These are phyloP conservation scores for Anastatus disparis DNA, from an alignment of 1,140 invertebrate species.

Conservation along the genomic window DNA sequence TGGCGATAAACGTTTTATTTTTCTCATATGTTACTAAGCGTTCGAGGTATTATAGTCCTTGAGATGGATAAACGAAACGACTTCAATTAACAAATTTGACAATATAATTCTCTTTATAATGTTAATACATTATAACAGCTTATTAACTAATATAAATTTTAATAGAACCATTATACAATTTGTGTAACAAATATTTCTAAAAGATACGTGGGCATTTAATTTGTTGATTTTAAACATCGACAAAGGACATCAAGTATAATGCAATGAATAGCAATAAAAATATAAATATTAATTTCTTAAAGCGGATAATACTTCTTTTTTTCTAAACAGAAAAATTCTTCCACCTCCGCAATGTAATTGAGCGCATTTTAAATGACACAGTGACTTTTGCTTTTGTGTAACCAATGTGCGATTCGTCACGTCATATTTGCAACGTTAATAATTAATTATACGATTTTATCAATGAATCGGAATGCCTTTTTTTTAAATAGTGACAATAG, in stretches of 20 bases:
- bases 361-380: not conserved
- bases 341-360: not conserved
- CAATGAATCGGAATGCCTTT: not conserved
- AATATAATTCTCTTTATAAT: too few relatives aligned
- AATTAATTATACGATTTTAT: conserved; percentile 14
- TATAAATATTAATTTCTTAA: too few relatives aligned
- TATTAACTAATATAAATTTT: too few relatives aligned
- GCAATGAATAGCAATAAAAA: not conserved
- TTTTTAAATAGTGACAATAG: not conserved
- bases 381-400: conserved; percentile 12
- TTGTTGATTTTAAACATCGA: not conserved
- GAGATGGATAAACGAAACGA: too few relatives aligned
- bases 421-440: not conserved
- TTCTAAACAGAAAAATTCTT: too few relatives aligned
- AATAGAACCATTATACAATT: not conserved
- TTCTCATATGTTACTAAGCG: too few relatives aligned
- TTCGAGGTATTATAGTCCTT: too few relatives aligned
- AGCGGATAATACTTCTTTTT: conserved; percentile 1
- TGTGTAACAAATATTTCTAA: not conserved
- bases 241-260: not conserved
- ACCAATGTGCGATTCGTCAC: not conserved
- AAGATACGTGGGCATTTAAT: not conserved
- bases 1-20: too few relatives aligned
- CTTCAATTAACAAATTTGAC: too few relatives aligned
- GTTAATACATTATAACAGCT: too few relatives aligned